Conservation (phyloP, 2,797 vertebrate genomes). For the Buceros bicornis region DNA sequence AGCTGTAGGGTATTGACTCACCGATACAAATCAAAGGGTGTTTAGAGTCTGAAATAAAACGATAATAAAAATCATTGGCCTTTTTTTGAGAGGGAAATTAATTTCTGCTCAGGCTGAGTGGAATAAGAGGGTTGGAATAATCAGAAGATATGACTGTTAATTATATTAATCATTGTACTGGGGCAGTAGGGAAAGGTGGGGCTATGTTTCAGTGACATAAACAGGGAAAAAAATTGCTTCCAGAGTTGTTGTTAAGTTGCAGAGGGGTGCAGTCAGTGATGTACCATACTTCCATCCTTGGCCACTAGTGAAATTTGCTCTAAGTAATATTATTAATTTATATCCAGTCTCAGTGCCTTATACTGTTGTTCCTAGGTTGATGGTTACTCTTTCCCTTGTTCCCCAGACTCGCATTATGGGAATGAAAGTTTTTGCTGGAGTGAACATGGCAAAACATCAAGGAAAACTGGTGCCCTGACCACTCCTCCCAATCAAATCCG, state of each 20-base stretch:
- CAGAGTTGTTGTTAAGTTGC: neutral
- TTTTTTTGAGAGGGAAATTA: neutral
- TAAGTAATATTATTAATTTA: neutral
- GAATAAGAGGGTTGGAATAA: neutral
- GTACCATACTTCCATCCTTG: neutral
- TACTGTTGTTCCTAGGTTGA: neutral
- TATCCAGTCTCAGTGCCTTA: neutral
- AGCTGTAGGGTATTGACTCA: neutral
- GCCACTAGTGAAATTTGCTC: neutral
- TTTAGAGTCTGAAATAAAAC: neutral
- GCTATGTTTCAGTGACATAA: neutral
- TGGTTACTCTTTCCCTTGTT: neutral
- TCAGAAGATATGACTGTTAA: neutral
- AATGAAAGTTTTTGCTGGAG: neutral
- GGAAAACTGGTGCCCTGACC: neutral
- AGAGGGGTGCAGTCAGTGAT: neutral
- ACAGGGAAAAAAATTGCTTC: neutral
- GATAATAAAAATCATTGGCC: neutral
- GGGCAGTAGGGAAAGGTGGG: neutral
- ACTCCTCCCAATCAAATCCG: neutral
- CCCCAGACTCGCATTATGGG: neutral
- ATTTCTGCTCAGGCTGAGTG: neutral
- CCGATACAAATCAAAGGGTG: neutral
- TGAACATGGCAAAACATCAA: accelerated
- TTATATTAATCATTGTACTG: neutral